Evolutionary conservation across 1,140 invertebrate species (phyloP).

Genomic region (Araneus ventricosus): DNA sequence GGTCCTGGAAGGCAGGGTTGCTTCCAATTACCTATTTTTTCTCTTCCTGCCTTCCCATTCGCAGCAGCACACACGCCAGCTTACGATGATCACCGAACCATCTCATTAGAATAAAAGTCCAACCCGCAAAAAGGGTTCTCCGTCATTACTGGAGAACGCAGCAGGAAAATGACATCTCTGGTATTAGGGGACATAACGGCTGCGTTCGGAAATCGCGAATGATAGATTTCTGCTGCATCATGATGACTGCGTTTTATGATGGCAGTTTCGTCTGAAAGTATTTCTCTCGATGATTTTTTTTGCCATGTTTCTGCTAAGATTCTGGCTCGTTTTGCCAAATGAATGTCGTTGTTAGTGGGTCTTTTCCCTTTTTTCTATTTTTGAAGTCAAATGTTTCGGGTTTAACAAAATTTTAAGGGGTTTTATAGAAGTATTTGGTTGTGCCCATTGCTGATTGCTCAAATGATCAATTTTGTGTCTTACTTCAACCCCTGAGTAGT

Average conservation of each 20-base stretch:
- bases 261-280: conserved; percentile 31
- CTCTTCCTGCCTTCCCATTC: background rate
- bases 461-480: no score
- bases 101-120: conserved; percentile 41
- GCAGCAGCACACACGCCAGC: background rate
- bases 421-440: no score
- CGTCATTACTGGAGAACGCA: background rate
- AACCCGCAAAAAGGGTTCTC: background rate
- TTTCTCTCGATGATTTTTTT: background rate
- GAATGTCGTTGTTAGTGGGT: no score
- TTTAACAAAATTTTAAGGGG: no score
- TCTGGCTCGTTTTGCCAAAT: background rate
- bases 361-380: no score
- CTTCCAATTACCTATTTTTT: background rate
- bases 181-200: conserved; percentile 6
- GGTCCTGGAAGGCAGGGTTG: background rate
- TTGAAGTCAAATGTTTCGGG: no score
- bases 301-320: background rate
- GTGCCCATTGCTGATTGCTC: no score
- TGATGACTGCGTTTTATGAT: background rate
- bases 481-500: no score
- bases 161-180: conserved; percentile 41
- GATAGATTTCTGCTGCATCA: background rate
- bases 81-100: background rate
- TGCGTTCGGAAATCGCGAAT: conserved; percentile 35